A percentile compares a stretch with the other conserved stretches of the same genome.
phyloP scores from a whole-genome alignment of 2,888 invertebrate genomes.

The Phaedon cochleariae region DNA sequence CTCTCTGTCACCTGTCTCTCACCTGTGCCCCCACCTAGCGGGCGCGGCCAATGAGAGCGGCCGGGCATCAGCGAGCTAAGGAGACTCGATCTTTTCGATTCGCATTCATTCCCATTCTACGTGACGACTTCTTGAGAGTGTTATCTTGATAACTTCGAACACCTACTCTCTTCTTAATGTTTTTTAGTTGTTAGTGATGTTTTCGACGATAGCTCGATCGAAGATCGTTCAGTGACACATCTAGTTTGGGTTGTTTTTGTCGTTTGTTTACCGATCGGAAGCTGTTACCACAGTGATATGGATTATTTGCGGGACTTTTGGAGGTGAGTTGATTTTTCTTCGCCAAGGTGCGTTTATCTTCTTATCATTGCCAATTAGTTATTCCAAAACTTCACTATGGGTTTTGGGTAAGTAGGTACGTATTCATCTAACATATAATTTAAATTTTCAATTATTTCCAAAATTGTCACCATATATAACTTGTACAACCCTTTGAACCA shows the following conservation, averaged over 20 bases:
- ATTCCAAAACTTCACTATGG: too few relatives aligned
- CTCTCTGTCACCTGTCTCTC: constrained; percentile 48
- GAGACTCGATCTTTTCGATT: constrained; percentile 56
- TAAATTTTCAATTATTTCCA: too few relatives aligned
- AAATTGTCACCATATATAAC: too few relatives aligned
- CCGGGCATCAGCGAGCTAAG: constrained; percentile 46
- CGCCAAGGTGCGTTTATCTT: too few relatives aligned
- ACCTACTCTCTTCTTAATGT: constrained; percentile 27
- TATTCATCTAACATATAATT: too few relatives aligned
- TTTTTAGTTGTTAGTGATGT: constrained; percentile 35
- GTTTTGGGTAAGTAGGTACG: too few relatives aligned
- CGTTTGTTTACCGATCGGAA: constrained; percentile 7
- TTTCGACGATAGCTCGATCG: constrained; percentile 10
- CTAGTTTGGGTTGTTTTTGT: constrained; percentile 18
- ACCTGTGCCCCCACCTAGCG: constrained; percentile 56
- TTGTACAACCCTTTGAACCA: too few relatives aligned
- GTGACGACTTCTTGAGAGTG: constrained; percentile 41
- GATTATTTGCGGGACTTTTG: constrained; percentile 26
- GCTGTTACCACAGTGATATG: constrained; percentile 24
- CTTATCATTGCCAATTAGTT: too few relatives aligned
- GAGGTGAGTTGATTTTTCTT: constrained; percentile 21
- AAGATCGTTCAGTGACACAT: constrained; percentile 24
- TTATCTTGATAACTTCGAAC: constrained; percentile 17
- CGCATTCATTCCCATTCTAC: constrained; percentile 49
- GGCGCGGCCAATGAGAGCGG: constrained; percentile 48